A percentile compares a stretch with the other conserved stretches of the same genome.
These are phyloP conservation scores for Hippopotamyrus pictus DNA, from an alignment of 2,797 vertebrate genomes.

Conservation along the genomic window DNA sequence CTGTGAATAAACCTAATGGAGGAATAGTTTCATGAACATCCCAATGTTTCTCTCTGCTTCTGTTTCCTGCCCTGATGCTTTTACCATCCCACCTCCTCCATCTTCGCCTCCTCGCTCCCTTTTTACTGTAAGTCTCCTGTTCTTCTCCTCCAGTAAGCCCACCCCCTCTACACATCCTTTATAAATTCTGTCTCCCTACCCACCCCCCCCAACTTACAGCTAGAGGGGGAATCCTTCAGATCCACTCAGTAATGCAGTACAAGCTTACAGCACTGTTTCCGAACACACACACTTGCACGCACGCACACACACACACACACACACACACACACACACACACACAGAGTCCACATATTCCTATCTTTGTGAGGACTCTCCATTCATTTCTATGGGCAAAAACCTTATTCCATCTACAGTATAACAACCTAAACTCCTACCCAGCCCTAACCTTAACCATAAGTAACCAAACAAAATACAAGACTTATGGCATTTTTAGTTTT, in stretches of 20 bases:
- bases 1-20: slow-evolving; percentile 3
- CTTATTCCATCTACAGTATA: neutral
- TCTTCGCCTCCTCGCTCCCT: neutral
- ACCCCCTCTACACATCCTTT: slow-evolving; percentile 37
- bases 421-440: neutral
- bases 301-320: neutral
- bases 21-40: neutral
- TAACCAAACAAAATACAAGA: neutral
- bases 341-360: neutral
- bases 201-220: slow-evolving; percentile 23
- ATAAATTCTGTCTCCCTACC: slow-evolving; percentile 10
- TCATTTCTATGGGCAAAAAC: neutral
- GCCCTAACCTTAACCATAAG: neutral
- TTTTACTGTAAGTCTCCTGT: slow-evolving; percentile 10
- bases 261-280: neutral
- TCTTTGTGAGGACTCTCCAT: neutral
- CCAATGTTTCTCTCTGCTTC: neutral
- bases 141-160: neutral
- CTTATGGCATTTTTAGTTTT: neutral
- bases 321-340: neutral
- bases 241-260: slow-evolving; percentile 9
- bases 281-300: neutral
- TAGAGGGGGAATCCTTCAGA: slow-evolving; percentile 19
- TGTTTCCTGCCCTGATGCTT: slow-evolving; percentile 7
- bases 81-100: neutral